Conservation (phyloP, 2,797 vertebrate species). For the Ispidina picta region DNA sequence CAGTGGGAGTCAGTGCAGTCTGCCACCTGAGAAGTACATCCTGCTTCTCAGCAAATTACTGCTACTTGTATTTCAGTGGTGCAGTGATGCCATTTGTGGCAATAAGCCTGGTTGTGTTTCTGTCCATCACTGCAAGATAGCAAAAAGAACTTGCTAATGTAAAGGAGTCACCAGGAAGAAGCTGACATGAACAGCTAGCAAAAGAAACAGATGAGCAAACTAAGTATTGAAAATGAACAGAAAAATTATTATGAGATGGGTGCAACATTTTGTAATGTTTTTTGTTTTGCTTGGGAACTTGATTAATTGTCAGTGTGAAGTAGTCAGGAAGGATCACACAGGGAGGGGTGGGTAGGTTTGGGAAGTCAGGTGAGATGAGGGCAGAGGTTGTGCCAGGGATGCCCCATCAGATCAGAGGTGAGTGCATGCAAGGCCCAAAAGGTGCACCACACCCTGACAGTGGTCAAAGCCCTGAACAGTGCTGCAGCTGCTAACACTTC, state of each 20-base stretch:
- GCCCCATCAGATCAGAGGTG: rapidly evolving
- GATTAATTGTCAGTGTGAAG: neutral
- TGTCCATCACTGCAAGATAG: neutral
- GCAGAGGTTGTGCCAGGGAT: neutral
- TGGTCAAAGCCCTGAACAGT: neutral
- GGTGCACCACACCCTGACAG: neutral
- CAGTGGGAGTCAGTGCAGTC: neutral
- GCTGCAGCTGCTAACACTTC: neutral
- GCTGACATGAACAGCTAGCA: neutral
- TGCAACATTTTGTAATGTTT: neutral
- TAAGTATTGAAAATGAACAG: neutral
- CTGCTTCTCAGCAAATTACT: neutral
- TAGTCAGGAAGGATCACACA: neutral
- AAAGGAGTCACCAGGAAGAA: neutral
- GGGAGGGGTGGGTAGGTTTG: rapidly evolving
- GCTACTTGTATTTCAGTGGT: neutral
- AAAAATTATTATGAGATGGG: neutral
- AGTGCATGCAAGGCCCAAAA: neutral
- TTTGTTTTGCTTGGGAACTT: neutral
- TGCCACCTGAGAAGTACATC: neutral
- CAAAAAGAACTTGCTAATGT: rapidly evolving
- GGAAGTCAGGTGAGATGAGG: neutral
- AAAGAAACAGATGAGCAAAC: neutral
- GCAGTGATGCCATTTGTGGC: neutral
- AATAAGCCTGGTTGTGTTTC: neutral